Evolutionary conservation across 2,888 invertebrate species (phyloP).

Genomic region (Amaurobius ferox): DNA sequence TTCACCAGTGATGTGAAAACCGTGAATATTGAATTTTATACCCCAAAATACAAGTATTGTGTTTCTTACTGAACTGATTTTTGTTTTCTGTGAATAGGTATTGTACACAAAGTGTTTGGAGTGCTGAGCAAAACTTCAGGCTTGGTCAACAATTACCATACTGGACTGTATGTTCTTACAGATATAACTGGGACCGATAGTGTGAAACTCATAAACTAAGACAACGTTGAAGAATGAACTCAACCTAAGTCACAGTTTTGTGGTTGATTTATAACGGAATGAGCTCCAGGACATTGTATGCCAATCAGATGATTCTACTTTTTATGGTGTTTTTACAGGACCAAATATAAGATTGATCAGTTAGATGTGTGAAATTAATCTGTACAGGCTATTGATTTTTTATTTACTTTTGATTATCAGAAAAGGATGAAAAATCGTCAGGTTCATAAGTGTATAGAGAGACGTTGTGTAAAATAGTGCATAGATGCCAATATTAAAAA

Average conservation of each 20-base stretch:
- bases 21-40: not conserved
- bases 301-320: conserved; percentile 3
- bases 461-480: conserved; percentile 11
- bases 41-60: not conserved
- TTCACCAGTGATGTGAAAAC: not conserved
- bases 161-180: no score
- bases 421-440: not conserved
- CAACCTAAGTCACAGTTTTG: no score
- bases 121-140: not conserved
- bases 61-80: not conserved
- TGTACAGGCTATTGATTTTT: not conserved
- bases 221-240: not conserved
- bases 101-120: not conserved
- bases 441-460: conserved; percentile 7
- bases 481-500: conserved; percentile 20
- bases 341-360: not conserved
- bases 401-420: not conserved
- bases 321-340: conserved; percentile 16
- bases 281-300: not conserved
- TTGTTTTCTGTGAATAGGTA: not conserved
- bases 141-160: not conserved
- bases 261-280: not conserved
- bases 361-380: conserved; percentile 6
- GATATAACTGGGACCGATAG: no score
- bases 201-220: no score